Base-by-base conservation (phyloP, 2,888 invertebrate species). In the Herminia tarsipennalis region DNA sequence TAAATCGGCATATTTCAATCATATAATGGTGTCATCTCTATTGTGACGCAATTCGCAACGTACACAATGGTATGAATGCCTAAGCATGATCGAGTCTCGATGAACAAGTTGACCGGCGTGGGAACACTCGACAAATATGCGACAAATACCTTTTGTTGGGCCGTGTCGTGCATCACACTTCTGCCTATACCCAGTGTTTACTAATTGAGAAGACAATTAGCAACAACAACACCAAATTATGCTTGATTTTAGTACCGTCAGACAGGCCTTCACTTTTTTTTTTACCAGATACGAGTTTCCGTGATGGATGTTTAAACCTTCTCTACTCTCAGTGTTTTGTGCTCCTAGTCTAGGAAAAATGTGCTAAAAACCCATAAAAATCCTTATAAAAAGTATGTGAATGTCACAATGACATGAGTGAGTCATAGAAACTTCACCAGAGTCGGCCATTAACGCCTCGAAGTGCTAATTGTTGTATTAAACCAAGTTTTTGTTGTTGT, bases 121-220 rank as follows among this genome's bases (percentile, higher is more conserved):
- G 81, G 88, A 88, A 88, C 13, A 68, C 54, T 48, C 73, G 64
- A 69, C 79, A 83, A 81, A 76, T 78, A 86, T 86, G 82, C 80
- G 76, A 87, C 87, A 86, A 86, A 85, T 73, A 73, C 63, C 79
- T 76, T 78, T 83, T 83, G 80, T 84, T 76, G 55, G 62, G 53
- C 48, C 64, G 69, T 68, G 70, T 49, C 64, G 69, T 68, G 70
- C 70, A 61, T 64, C 55, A 59, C 52, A 52, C 50, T 71, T 66
- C 62, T 59, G 57, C 57, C 53, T 59, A 54, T 45, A 58, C 42
- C 10, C 34, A 46, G 52, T 58, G 62, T 58, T 53, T 55, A 59
- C 28, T 41, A 34, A 38, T 12, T 16, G 12, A n/a, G 10, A n/a
- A n/a, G n/a, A n/a, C n/a, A n/a, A n/a, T n/a, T n/a, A n/a, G n/a